Base-by-base conservation (phyloP, 2,797 vertebrate genomes). In the Channallabes apus region DNA sequence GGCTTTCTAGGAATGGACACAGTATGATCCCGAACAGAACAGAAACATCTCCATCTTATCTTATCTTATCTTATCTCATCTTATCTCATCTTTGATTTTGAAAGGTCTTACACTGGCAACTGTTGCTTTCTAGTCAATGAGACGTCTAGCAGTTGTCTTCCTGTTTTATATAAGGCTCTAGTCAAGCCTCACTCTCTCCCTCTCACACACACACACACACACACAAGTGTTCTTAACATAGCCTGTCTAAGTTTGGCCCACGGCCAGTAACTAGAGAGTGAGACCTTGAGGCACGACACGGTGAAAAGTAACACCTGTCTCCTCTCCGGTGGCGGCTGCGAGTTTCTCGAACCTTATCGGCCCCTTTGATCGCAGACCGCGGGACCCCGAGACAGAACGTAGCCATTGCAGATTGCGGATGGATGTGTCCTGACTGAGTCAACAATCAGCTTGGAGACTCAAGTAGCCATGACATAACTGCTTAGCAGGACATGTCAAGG, bases 391-490 rank as follows among this genome's bases (percentile, higher is more conserved):
- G 22, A 64, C 59, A 27, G 24, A 64, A 46, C 11, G 35, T 64
- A 46, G 2, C 20, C 59, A 17, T 18, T 62, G 22, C 59, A 9
- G 41, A 14, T 7, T 80, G 24, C 62, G 29, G 54, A 65, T 18
- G 18, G 71, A 56, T 14, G 51, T 72, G 62, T 77, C 65, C 80
- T 72, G 68, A 84, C 32, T 51, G 76, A 86, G 82, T 88, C 91
- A 91, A 83, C 84, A 85, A 58, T 85, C 88, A 90, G 89, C 88
- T 91, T 88, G 87, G 88, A 82, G 27, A 71, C 82, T 27, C 12
- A 62, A 38, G 38, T 78, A 81, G 88, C 92, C 91, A 93, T 94
- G 93, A 94, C 92, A 93, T 94, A 94, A 93, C 91, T 84, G 29
- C 77, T 87, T 88, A 86, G 80, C 62, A 88, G 89, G 81, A 83